A percentile compares a stretch with the other conserved stretches of the same genome.
These are phyloP conservation scores for Oriolus oriolus DNA, from an alignment of 2,113 vertebrate genomes.

Conservation along the genomic window DNA sequence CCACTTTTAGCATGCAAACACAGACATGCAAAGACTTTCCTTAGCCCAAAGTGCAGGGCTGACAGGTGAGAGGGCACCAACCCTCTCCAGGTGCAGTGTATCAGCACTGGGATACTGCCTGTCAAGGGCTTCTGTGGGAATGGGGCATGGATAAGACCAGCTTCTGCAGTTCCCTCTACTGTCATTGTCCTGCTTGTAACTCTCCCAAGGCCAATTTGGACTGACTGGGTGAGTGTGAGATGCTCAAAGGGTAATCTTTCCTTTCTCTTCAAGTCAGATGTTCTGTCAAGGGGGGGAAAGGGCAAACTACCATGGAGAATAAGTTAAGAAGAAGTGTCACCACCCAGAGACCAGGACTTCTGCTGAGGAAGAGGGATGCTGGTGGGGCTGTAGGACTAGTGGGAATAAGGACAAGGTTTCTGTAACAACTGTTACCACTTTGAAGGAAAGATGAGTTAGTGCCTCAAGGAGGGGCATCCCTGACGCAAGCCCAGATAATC, in stretches of 20 bases:
- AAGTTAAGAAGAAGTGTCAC: background rate
- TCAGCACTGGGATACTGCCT: background rate
- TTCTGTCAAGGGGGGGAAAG: background rate
- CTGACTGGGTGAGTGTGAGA: background rate
- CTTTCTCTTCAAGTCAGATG: background rate
- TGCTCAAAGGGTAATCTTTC: background rate
- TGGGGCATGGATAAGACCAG: background rate
- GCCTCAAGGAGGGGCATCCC: background rate
- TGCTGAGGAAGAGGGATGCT: background rate
- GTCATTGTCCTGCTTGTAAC: background rate
- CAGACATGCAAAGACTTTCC: background rate
- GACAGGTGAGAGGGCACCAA: background rate
- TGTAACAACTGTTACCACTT: background rate
- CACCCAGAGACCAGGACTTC: background rate
- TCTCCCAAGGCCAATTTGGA: background rate
- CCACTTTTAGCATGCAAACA: background rate
- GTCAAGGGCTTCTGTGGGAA: background rate
- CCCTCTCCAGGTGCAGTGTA: background rate
- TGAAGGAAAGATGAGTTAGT: background rate
- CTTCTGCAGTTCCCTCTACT: background rate
- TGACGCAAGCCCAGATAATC: background rate
- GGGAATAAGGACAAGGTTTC: background rate
- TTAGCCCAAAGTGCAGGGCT: background rate
- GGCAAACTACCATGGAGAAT: background rate
- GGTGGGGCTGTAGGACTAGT: background rate